Evolutionary conservation across 2,888 invertebrate species (phyloP), one percentile per base, ranked within the genome.

Genomic region (Patella depressa): DNA sequence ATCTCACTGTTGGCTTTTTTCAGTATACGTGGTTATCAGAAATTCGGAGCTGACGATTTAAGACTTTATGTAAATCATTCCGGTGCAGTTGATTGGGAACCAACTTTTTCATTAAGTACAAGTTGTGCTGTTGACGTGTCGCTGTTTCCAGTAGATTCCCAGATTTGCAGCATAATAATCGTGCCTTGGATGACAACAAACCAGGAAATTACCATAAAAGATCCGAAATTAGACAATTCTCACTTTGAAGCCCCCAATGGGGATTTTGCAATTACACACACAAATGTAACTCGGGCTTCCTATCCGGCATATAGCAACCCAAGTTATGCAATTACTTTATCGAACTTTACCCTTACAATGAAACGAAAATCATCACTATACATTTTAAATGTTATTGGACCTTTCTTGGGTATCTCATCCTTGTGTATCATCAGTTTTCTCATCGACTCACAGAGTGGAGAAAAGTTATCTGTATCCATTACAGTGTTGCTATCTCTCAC

Each of bases 391-490:
- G 65, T 65, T 24, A 14, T 65, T 24, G 65, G 19, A 12, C 65
- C 65, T 24, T 24, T 65, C 19, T 24, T 24, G 11, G 65, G 19
- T 65, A 19, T 65, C 12, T 65, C 76, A 17, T 76, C 59, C 24
- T 53, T 76, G 45, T 70, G 72, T 59, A 53, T 53, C 2, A 19
- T 76, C 12, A 76, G 76, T 19, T 76, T 76, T 45, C 76, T 76
- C 34, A 45, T 76, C n/a, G 71, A 55, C 11, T 59, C 76, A 29
- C 53, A 24, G 59, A 76, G 76, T 24, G 76, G 76, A 17, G 76
- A 76, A 59, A 76, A 76, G 71, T 72, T 70, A 45, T 72, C 76
- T 11, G 71, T 76, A 29, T 70, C 76, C 12, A 57, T 76, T 9
- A 76, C 76, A 45, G 29, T 45, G 15, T 72, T 76, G 14, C 71